Base-by-base conservation (phyloP, 1,140 invertebrate species). In the Drosophila sturtevanti region DNA sequence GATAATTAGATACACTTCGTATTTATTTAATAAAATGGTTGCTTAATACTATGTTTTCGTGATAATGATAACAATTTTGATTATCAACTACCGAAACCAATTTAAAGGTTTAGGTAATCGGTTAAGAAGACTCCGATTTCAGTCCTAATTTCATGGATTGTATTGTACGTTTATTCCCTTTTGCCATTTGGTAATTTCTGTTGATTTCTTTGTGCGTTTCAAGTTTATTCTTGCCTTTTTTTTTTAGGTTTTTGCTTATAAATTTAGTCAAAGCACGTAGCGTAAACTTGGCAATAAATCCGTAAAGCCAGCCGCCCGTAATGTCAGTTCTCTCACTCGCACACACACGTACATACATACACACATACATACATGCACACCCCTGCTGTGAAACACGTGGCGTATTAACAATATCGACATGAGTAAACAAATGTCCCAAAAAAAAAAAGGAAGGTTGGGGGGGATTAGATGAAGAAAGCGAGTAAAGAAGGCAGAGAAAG, bases 391-490 rank as follows among this genome's bases (percentile, higher is more conserved):
- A 24, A 80, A 77, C 84, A 87, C 84, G 84, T 87, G 84, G 81
- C 84, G 79, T 89, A 87, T 87, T 89, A 87, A 89, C 79, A 89
- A 80, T 87, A 87, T 89, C 84, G 79, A 84, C 79, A 89, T 89
- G 76, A 78, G 79, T 77, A 87, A 87, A 89, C 85, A 89, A 84
- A 75, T 76, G 76, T 73, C 75, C 72, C 55, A 66, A 68, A 79
- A 79, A 72, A 68, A 71, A 65, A 56, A 61, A 37, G 14, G 34
- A 37, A 71, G 24, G 22, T 5, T 14, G 67, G 48, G n/a, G 41
- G 16, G 37, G 24, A 34, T 37, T 18, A 38, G 16, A 44, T 51
- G 59, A 56, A 61, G 52, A 35, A 3, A 35, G 31, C 4, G 41
- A 18, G 12, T 31, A n/a, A 14, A 7, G 9, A 5, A 18, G 14